Conservation (phyloP, 23 tunicate genomes). For the Trididemnum nubilum region DNA sequence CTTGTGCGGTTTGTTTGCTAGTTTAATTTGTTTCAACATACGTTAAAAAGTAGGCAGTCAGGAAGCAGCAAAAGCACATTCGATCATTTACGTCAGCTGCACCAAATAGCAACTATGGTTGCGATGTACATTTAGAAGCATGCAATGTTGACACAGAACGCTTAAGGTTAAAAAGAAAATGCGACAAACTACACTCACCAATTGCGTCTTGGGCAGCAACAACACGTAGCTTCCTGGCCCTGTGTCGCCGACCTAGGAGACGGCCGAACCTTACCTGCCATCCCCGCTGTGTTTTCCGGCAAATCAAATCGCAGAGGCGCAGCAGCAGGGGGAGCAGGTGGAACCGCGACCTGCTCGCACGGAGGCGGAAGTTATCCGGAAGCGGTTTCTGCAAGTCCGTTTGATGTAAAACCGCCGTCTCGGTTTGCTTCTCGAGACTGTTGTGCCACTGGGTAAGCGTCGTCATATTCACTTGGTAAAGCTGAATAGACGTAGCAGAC, state of each 20-base stretch:
- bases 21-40: no score
- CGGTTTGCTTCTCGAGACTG: background rate
- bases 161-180: background rate
- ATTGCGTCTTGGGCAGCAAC: no score
- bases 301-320: background rate
- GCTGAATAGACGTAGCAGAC: background rate
- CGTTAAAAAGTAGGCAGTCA: no score
- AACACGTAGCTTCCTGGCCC: background rate
- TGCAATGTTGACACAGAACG: no score
- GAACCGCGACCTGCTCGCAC: background rate
- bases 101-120: no score
- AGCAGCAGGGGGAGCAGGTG: background rate
- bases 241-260: background rate
- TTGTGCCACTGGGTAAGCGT: conserved; percentile 7
- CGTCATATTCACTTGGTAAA: background rate
- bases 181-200: background rate
- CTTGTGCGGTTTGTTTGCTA: no score
- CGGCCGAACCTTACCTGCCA: background rate
- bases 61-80: no score
- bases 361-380: background rate
- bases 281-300: conserved; percentile 1
- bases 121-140: no score
- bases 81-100: no score
- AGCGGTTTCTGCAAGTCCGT: background rate
- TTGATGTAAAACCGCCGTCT: background rate